A percentile compares a stretch with the other conserved stretches of the same genome.
phyloP scores from a whole-genome alignment of 2,797 vertebrate species.

The Craterocephalus amniculus region DNA sequence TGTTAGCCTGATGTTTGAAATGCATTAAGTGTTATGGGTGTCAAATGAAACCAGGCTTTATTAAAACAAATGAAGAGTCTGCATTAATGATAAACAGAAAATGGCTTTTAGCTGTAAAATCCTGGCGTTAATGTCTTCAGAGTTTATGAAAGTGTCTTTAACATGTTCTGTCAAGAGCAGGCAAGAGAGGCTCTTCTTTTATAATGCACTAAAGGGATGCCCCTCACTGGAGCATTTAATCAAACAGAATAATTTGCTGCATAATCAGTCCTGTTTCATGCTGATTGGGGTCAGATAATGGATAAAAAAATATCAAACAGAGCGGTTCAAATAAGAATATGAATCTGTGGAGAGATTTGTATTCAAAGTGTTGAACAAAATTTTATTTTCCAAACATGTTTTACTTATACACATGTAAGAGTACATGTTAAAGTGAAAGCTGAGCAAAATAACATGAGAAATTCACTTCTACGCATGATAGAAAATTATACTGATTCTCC shows the following conservation, averaged over 20 bases:
- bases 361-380: not conserved
- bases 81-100: constrained; percentile 26
- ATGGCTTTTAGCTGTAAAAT: constrained; percentile 35
- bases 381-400: not conserved
- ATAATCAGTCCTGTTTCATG: constrained; percentile 25
- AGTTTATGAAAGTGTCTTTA: constrained; percentile 45
- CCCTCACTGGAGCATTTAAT: constrained; percentile 39
- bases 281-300: constrained; percentile 11
- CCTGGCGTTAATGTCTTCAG: constrained; percentile 19
- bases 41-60: constrained; percentile 28
- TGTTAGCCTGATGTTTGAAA: constrained; percentile 22
- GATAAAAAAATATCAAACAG: constrained; percentile 7
- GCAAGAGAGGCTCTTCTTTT: constrained; percentile 27
- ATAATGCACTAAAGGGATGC: constrained; percentile 40
- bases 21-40: constrained; percentile 13
- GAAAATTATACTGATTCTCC: not conserved
- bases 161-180: constrained; percentile 4
- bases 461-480: not conserved
- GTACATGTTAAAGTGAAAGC: not conserved
- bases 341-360: not conserved
- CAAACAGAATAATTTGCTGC: constrained; percentile 22
- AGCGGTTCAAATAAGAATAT: constrained; percentile 19
- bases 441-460: not conserved
- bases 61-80: constrained; percentile 5
- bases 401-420: not conserved